A percentile compares a stretch with the other conserved stretches of the same genome.
Conservation (phyloP, 2,888 invertebrate genomes). For the Danaus chrysippus region DNA sequence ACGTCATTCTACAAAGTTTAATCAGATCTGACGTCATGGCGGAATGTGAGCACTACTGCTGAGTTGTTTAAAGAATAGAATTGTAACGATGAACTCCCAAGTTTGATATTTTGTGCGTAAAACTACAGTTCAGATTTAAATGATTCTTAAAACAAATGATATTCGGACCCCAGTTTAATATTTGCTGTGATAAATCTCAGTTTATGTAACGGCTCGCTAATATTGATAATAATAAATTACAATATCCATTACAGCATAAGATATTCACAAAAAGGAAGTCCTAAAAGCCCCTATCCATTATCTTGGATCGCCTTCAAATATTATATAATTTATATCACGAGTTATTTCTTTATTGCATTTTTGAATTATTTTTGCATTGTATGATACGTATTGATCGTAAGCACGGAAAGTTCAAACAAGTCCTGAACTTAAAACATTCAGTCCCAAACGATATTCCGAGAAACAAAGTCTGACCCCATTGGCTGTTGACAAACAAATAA, state of each 20-base stretch:
- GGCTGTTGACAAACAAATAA: too few relatives aligned
- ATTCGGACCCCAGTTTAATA: neutral
- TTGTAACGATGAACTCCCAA: neutral
- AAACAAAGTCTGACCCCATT: too few relatives aligned
- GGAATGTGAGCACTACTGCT: neutral
- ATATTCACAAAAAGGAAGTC: constrained; percentile 26
- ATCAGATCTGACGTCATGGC: constrained; percentile 5
- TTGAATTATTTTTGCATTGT: too few relatives aligned
- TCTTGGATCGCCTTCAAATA: constrained; percentile 21
- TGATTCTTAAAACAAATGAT: neutral
- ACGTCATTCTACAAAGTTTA: constrained; percentile 13
- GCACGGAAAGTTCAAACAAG: too few relatives aligned
- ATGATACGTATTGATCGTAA: too few relatives aligned
- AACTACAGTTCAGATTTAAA: neutral
- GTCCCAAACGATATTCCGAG: too few relatives aligned
- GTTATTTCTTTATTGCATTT: neutral
- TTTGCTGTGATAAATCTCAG: neutral
- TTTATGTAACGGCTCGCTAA: neutral
- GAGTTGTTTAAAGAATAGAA: neutral
- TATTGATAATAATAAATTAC: constrained; percentile 1
- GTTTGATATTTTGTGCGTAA: neutral
- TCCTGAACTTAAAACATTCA: too few relatives aligned
- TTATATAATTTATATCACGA: constrained; percentile 13
- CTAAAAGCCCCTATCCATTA: constrained; percentile 21
- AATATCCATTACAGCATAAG: constrained; percentile 25